Percentiles rank a stretch among this genome's conserved stretches.
Conservation (phyloP, 2,888 invertebrate species). For the Melieria crassipennis region DNA sequence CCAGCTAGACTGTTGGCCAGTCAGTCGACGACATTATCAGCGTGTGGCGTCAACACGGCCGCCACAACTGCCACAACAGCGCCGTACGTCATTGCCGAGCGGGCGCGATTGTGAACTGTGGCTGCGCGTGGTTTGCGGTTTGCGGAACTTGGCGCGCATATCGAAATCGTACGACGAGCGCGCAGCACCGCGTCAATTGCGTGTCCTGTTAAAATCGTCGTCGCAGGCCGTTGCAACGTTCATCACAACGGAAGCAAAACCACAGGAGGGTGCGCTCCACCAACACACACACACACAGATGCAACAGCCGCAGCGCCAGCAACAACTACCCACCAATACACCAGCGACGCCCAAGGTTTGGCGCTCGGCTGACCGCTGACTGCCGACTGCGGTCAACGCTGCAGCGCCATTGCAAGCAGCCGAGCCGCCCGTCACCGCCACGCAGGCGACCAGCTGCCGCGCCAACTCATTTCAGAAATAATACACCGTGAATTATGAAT, state of each 20-base stretch:
- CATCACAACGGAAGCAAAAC: conserved; percentile 58
- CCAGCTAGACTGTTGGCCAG: not conserved
- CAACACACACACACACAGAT: not conserved
- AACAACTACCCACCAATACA: too few species aligned
- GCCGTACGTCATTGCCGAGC: conserved; percentile 11
- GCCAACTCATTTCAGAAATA: conserved; percentile 44
- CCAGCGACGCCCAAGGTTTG: too few species aligned
- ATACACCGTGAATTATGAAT: conserved; percentile 59
- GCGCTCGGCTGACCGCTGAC: too few species aligned
- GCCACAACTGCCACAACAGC: not conserved
- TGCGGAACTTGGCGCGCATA: not conserved
- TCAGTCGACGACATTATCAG: conserved; percentile 26
- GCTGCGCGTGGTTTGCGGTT: too few species aligned
- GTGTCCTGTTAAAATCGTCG: conserved; percentile 5
- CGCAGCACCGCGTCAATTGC: conserved; percentile 1
- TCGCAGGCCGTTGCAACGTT: conserved; percentile 31
- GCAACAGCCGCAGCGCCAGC: too few species aligned
- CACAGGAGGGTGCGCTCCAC: conserved; percentile 48
- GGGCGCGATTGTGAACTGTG: too few species aligned
- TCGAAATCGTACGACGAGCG: not conserved
- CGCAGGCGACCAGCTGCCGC: conserved; percentile 39
- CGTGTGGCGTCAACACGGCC: conserved; percentile 23
- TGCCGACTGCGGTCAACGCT: not conserved
- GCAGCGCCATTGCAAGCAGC: not conserved
- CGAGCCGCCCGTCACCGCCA: not conserved